Percentiles rank a stretch among this genome's conserved stretches.
phyloP scores from a whole-genome alignment of 1,140 invertebrate genomes.

The Bombus sibiricus region DNA sequence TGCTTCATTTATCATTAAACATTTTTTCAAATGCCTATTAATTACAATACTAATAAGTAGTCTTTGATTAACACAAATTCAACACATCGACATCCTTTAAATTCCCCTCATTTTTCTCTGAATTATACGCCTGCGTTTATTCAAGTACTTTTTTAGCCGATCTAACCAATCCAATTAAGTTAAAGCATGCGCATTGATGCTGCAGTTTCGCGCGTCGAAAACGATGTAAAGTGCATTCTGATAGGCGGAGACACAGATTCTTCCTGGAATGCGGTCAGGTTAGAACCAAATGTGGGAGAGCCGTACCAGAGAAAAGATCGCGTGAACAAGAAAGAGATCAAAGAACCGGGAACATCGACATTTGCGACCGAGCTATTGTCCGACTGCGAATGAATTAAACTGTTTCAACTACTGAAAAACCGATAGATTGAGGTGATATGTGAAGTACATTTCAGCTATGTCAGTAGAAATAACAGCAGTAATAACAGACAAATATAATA shows the following conservation, averaged over 20 bases:
- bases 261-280: conserved; percentile 71
- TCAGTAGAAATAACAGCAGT: too few relatives aligned
- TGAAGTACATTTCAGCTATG: neutral
- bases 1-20: neutral
- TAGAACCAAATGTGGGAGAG: conserved; percentile 64
- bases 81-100: neutral
- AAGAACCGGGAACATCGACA: conserved; percentile 32
- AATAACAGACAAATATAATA: neutral
- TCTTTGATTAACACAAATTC: neutral
- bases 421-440: neutral
- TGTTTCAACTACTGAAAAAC: conserved; percentile 19
- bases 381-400: conserved; percentile 11
- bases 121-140: neutral
- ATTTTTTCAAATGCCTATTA: neutral
- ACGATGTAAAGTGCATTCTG: conserved; percentile 26
- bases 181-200: neutral
- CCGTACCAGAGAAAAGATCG: conserved; percentile 19
- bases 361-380: conserved; percentile 6
- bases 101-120: too few relatives aligned
- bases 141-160: too few relatives aligned
- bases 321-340: conserved; percentile 1
- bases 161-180: neutral
- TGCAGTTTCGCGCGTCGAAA: neutral
- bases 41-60: neutral
- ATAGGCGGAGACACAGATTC: conserved; percentile 64